Conservation (phyloP, 2,888 invertebrate genomes). For the Geophilus truncorum region DNA sequence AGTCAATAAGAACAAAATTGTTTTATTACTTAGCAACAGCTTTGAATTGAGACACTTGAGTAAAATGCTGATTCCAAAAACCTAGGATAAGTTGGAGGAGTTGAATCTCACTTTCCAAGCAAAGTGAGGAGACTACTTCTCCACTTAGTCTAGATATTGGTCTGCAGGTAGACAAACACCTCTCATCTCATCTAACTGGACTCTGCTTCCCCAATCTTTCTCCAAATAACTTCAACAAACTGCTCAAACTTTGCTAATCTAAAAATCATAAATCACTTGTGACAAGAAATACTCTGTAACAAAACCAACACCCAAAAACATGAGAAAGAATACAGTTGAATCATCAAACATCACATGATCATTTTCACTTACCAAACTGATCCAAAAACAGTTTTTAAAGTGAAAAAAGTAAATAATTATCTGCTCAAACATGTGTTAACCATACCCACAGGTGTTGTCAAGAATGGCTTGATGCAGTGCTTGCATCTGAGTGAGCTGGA, state of each 20-base stretch:
- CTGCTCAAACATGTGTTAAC: too few species aligned
- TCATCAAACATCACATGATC: not conserved
- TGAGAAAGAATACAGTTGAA: not conserved
- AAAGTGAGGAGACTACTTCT: conserved; percentile 63
- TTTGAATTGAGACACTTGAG: not conserved
- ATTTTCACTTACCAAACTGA: too few species aligned
- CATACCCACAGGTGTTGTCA: not conserved
- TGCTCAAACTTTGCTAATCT: not conserved
- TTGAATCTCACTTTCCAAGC: conserved; percentile 63
- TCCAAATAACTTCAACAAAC: not conserved
- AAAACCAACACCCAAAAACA: not conserved
- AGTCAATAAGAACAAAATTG: conserved; percentile 28
- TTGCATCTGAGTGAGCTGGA: conserved; percentile 58
- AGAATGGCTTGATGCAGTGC: conserved; percentile 5
- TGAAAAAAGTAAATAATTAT: too few species aligned
- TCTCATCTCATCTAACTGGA: not conserved
- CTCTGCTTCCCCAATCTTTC: not conserved
- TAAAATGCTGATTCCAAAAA: conserved; percentile 38
- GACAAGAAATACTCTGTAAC: not conserved
- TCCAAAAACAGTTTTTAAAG: too few species aligned
- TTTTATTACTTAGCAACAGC: conserved; percentile 1
- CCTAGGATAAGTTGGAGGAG: conserved; percentile 67
- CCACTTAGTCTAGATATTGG: conserved; percentile 55
- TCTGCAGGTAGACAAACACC: not conserved
- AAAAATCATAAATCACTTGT: not conserved